Evolutionary conservation across 92 coral and sea anemone genomes (phyloP).

Genomic region (Actinostola sp.): DNA sequence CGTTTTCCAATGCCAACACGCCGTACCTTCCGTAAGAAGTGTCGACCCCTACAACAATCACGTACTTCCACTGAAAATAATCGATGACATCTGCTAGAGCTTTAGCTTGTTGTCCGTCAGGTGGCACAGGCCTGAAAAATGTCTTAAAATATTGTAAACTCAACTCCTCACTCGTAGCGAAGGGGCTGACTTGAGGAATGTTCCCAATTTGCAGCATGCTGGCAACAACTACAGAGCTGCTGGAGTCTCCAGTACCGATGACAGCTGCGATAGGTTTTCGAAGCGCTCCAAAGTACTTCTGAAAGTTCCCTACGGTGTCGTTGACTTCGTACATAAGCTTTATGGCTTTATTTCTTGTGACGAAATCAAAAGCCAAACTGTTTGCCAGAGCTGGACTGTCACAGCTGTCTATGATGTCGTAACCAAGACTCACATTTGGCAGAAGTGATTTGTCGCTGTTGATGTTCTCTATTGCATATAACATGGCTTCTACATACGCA

Average conservation of each 20-base stretch:
- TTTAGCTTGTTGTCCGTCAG: slow-evolving; percentile 78
- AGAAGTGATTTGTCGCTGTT: slow-evolving; percentile 59
- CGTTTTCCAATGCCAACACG: slow-evolving; percentile 61
- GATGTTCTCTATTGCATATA: slow-evolving; percentile 69
- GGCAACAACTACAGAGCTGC: slow-evolving; percentile 74
- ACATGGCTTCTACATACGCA: slow-evolving; percentile 74
- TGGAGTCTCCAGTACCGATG: slow-evolving; percentile 68
- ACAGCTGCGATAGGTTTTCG: slow-evolving; percentile 63
- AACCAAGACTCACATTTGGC: slow-evolving; percentile 72
- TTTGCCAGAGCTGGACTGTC: slow-evolving; percentile 60
- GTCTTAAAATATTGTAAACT: slow-evolving; percentile 63
- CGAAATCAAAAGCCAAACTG: slow-evolving; percentile 63
- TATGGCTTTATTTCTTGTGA: slow-evolving; percentile 36
- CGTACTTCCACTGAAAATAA: slow-evolving; percentile 86
- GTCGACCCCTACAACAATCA: slow-evolving; percentile 69
- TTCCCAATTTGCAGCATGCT: slow-evolving; percentile 70
- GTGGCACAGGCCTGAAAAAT: slow-evolving; percentile 86
- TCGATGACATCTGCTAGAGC: slow-evolving; percentile 80
- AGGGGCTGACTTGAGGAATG: slow-evolving; percentile 78
- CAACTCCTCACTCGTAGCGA: slow-evolving; percentile 81
- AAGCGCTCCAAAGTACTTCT: slow-evolving; percentile 20
- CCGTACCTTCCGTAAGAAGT: slow-evolving; percentile 82
- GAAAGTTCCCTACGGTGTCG: slow-evolving; percentile 10
- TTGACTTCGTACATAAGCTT: slow-evolving; percentile 23
- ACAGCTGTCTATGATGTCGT: slow-evolving; percentile 70